Evolutionary conservation across 1,140 invertebrate species (phyloP), one percentile per base, ranked within the genome.

Genomic region (Camponotus pennsylvanicus): DNA sequence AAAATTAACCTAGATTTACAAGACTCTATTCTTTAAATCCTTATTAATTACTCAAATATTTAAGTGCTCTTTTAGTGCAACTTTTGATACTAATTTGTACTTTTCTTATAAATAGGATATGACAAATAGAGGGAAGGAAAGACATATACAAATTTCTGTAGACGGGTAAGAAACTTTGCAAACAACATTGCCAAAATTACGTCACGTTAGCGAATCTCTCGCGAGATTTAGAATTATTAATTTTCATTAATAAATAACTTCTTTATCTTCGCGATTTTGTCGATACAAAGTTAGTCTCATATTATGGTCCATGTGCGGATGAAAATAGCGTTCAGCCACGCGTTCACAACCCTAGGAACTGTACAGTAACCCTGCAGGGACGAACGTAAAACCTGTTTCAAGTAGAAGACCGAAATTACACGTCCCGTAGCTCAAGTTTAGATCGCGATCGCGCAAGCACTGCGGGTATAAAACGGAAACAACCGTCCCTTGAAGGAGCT

Each of bases 401-500:
- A 90, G 89, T 88, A 88, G 89, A 90, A 88, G 89, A 83, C 89
- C 89, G 86, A 90, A 90, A 90, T 90, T 90, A 90, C 89, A 90
- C 89, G 89, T 90, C 89, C 89, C 89, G 89, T 90, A 90, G 89
- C 86, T 90, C 89, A 84, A 90, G 89, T 90, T 90, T 90, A 90
- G 89, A 82, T 90, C 89, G 89, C 85, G 89, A 90, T 90, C 89
- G 89, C 82, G 83, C 89, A 79, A 89, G 61, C 89, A 88, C 73
- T 70, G 55, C 80, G 89, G 78, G 89, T 78, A 90, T 90, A 90
- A 90, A 90, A 77, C 86, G 70, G 89, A 88, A 90, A 90, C 89
- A 90, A 86, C 83, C 89, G 88, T 87, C 88, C 71, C 86, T 87
- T 82, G 40, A 73, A 69, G 76, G 88, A 88, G 88, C 89, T 84